Conservation (phyloP, 2,113 vertebrate genomes). For the Lasiurus cinereus region DNA sequence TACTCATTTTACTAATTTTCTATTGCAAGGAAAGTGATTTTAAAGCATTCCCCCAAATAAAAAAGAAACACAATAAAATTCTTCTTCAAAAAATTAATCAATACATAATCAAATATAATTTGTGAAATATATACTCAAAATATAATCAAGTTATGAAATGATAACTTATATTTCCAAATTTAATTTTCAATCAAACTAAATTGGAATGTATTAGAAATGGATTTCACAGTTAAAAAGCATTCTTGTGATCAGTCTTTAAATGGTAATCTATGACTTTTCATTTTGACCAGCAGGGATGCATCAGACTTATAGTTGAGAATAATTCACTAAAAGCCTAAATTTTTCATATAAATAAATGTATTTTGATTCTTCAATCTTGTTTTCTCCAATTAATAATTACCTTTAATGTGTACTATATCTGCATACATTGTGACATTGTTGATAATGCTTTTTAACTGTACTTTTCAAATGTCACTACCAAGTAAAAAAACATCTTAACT, state of each 20-base stretch:
- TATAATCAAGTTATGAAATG: neutral
- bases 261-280: neutral
- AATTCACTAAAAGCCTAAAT: neutral
- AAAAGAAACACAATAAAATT: neutral
- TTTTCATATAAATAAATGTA: neutral
- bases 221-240: neutral
- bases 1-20: constrained; percentile 22
- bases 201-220: neutral
- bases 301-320: neutral
- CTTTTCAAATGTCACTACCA: constrained; percentile 5
- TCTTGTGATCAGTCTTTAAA: neutral
- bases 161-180: neutral
- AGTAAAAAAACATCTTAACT: neutral
- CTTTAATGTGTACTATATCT: neutral
- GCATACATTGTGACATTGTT: neutral
- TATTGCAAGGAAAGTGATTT: neutral
- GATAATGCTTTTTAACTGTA: neutral
- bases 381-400: neutral
- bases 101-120: neutral
- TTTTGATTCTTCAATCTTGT: neutral
- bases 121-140: neutral
- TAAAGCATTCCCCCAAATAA: neutral
- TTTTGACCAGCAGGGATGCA: neutral
- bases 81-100: neutral
- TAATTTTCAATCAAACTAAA: constrained; percentile 38